Percentiles rank a stretch among this genome's conserved stretches.
Evolutionary conservation across 2,888 invertebrate species (phyloP).

Genomic region (Allophyes oxyacanthae): DNA sequence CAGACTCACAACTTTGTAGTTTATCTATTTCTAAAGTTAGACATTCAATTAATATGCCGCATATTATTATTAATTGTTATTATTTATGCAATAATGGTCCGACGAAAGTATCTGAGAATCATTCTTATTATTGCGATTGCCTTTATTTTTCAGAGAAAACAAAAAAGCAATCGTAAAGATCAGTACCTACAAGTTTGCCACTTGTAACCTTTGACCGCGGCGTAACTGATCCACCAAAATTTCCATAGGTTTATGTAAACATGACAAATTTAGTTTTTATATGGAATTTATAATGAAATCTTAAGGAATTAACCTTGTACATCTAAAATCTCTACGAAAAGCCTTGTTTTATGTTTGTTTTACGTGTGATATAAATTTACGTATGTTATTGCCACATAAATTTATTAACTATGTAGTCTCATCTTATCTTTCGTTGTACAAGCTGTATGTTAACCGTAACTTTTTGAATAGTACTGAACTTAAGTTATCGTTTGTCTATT

Average conservation of each 20-base stretch:
- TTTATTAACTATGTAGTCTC: constrained; percentile 31
- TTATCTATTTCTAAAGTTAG: constrained; percentile 12
- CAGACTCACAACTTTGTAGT: neutral
- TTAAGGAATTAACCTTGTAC: constrained; percentile 47
- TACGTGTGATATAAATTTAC: constrained; percentile 19
- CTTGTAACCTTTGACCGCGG: constrained; percentile 30
- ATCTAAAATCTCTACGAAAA: constrained; percentile 29
- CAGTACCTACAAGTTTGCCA: constrained; percentile 15
- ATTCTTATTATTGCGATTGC: constrained; percentile 9
- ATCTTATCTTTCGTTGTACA: constrained; percentile 44
- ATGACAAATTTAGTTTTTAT: constrained; percentile 18
- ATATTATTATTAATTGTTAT: constrained; percentile 6
- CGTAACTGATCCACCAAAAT: constrained; percentile 35
- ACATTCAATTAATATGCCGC: constrained; percentile 21
- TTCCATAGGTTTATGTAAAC: constrained; percentile 40
- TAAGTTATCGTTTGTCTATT: constrained; percentile 37
- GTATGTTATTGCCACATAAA: constrained; percentile 33
- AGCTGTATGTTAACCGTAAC: constrained; percentile 31
- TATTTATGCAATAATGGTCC: constrained; percentile 15
- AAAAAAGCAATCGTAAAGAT: constrained; percentile 22
- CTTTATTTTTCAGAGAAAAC: neutral
- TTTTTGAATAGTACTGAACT: constrained; percentile 36
- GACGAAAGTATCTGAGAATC: constrained; percentile 2
- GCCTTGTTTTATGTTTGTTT: constrained; percentile 44
- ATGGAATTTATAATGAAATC: constrained; percentile 22